These are phyloP conservation scores for Spilarctia lutea DNA, from an alignment of 2,888 invertebrate species.

Conservation along the genomic window DNA sequence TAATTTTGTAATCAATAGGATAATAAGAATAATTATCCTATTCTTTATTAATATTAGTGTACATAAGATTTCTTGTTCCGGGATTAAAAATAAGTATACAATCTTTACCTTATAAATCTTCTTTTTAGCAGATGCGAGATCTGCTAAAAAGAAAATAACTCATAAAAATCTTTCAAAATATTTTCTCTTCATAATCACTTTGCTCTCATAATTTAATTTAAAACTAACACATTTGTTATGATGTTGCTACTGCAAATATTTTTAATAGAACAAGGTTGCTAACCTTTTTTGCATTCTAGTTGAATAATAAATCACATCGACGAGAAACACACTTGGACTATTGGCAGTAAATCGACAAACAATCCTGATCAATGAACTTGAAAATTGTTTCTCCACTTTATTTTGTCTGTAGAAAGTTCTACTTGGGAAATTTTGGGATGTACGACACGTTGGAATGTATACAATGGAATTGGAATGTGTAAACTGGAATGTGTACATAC, in stretches of 20 bases:
- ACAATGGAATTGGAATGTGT: too few species aligned
- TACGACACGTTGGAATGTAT: constrained; percentile 15
- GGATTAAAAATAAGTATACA: background rate
- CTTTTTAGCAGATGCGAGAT: too few species aligned
- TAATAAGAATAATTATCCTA: too few species aligned
- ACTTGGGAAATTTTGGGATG: constrained; percentile 1
- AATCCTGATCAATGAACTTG: constrained; percentile 53
- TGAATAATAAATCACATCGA: constrained; percentile 17
- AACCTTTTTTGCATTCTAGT: constrained; percentile 4
- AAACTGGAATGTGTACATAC: too few species aligned
- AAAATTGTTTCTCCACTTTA: constrained; percentile 43
- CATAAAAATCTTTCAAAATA: background rate
- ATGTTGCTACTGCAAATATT: constrained; percentile 1
- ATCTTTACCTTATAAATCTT: background rate
- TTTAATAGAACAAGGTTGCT: constrained; percentile 1
- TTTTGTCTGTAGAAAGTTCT: constrained; percentile 33
- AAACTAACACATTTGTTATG: constrained; percentile 1
- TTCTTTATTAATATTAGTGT: too few species aligned
- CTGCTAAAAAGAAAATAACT: background rate
- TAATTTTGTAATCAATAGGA: too few species aligned
- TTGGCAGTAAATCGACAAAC: constrained; percentile 22
- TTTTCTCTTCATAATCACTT: background rate
- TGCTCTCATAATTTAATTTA: background rate
- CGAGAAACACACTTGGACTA: constrained; percentile 26
- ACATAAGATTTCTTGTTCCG: too few species aligned